phyloP scores from a whole-genome alignment of 35 echinoderm and acorn worm genomes.

The Stichopus chloronotus region DNA sequence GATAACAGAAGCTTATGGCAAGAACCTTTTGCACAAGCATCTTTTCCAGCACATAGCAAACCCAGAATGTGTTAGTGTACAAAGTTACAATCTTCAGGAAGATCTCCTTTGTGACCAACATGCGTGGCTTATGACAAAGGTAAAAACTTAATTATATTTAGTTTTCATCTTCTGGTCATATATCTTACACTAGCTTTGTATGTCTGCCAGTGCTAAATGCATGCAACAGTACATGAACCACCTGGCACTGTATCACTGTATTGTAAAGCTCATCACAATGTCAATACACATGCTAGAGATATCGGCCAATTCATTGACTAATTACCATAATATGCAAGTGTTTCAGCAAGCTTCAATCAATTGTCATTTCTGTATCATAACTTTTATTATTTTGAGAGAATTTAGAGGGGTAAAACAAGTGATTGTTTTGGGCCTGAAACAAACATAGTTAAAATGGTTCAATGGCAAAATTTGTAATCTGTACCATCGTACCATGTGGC shows the following conservation, averaged over 20 bases:
- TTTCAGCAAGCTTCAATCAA: too few species aligned
- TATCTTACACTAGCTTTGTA: too few species aligned
- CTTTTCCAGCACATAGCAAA: not conserved
- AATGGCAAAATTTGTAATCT: too few species aligned
- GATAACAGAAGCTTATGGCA: not conserved
- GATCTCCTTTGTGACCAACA: not conserved
- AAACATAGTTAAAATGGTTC: too few species aligned
- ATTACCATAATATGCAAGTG: not conserved
- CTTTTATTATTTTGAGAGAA: too few species aligned
- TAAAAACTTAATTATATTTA: not conserved
- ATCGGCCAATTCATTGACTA: not conserved
- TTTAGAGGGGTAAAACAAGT: too few species aligned
- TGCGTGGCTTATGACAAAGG: not conserved
- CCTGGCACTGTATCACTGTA: not conserved
- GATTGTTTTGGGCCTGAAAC: too few species aligned
- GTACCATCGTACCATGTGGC: too few species aligned
- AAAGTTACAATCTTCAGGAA: not conserved
- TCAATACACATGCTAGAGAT: not conserved
- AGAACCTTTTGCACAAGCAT: not conserved
- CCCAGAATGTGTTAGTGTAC: not conserved
- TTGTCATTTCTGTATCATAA: too few species aligned
- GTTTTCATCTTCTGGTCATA: not conserved
- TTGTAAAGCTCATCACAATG: not conserved
- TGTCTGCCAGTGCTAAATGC: too few species aligned
- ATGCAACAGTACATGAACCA: not conserved